These are phyloP conservation scores for Todus mexicanus DNA, from an alignment of 2,797 vertebrate genomes.

Conservation along the genomic window DNA sequence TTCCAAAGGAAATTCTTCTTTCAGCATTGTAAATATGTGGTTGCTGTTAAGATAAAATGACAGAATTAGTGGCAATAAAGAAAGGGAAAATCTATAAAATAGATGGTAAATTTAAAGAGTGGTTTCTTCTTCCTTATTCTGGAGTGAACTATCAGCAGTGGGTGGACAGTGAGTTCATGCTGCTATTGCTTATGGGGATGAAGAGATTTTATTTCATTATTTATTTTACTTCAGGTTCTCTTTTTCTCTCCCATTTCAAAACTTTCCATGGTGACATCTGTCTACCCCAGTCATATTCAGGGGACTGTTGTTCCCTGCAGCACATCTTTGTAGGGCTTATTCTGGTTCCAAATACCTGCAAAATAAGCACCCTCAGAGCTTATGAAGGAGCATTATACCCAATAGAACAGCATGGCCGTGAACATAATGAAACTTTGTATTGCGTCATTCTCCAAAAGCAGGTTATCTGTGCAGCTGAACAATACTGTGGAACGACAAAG, in stretches of 20 bases:
- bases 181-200: background rate
- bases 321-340: background rate
- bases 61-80: background rate
- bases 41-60: background rate
- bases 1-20: background rate
- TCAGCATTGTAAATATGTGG: background rate
- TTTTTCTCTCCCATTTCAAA: background rate
- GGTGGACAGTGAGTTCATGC: background rate
- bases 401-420: background rate
- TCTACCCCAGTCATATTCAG: background rate
- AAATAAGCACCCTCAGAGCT: background rate
- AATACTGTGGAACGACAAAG: slow-evolving; percentile 9
- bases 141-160: background rate
- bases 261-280: background rate
- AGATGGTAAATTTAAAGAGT: background rate
- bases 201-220: background rate
- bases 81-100: background rate
- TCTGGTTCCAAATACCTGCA: background rate
- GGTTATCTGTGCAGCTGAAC: slow-evolving; percentile 20
- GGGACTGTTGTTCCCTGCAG: background rate
- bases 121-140: background rate
- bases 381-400: background rate
- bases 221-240: background rate
- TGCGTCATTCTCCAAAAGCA: background rate
- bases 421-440: slow-evolving; percentile 6